Evolutionary conservation across 2,113 vertebrate species (phyloP).

Genomic region (Lota lota): DNA sequence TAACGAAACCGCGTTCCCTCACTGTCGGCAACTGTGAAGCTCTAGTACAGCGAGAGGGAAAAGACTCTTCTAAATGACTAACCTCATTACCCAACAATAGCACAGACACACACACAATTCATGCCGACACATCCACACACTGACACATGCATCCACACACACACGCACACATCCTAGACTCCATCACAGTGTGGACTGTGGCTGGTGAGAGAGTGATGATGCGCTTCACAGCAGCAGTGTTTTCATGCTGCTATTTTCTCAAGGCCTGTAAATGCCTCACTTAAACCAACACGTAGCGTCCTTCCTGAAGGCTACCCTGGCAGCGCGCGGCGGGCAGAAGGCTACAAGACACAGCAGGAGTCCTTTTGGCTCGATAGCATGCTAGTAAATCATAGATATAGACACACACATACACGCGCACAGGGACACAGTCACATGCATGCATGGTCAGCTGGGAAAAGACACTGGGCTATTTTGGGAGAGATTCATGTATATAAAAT

Average conservation of each 20-base stretch:
- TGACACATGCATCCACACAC: neutral
- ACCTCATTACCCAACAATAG: too few relatives aligned
- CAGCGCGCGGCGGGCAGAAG: conserved; percentile 26
- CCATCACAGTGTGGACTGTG: conserved; percentile 3
- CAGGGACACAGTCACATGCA: neutral
- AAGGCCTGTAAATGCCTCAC: conserved; percentile 48
- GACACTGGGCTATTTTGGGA: too few relatives aligned
- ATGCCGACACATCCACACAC: neutral
- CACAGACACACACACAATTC: neutral
- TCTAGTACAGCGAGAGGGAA: too few relatives aligned
- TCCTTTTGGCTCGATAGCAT: conserved; percentile 35
- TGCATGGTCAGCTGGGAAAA: neutral
- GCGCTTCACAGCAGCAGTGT: conserved; percentile 44
- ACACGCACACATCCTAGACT: neutral
- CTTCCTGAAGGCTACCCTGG: conserved; percentile 21
- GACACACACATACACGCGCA: conserved; percentile 11
- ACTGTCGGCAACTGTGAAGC: too few relatives aligned
- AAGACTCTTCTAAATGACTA: too few relatives aligned
- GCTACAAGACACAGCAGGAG: conserved; percentile 61
- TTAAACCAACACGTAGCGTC: conserved; percentile 53
- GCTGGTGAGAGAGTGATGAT: conserved; percentile 55
- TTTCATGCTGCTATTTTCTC: conserved; percentile 50
- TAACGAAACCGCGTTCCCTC: too few relatives aligned
- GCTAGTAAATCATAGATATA: conserved; percentile 28
- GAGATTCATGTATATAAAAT: too few relatives aligned